phyloP scores from a whole-genome alignment of 2,797 vertebrate genomes.

The Serranus cabrilla region DNA sequence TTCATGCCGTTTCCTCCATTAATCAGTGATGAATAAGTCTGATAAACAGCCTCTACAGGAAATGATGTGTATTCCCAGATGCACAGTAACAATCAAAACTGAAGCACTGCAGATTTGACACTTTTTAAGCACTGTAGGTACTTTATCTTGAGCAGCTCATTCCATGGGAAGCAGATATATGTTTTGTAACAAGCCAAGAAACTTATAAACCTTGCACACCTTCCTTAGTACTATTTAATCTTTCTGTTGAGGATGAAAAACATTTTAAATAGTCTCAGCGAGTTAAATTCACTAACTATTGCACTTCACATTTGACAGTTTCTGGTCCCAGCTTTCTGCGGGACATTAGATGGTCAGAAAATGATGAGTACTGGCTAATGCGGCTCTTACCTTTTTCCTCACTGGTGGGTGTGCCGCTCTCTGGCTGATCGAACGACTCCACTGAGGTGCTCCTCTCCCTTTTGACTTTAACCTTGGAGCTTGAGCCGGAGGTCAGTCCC shows the following conservation, averaged over 20 bases:
- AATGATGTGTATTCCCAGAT: background rate
- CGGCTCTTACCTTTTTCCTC: constrained; percentile 92
- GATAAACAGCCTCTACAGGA: background rate
- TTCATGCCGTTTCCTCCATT: background rate
- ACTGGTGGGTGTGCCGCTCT: constrained; percentile 93
- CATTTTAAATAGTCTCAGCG: background rate
- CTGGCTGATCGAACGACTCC: constrained; percentile 98
- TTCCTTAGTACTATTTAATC: background rate
- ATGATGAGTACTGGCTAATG: background rate
- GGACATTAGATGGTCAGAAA: background rate
- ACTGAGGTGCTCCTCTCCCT: constrained; percentile 97
- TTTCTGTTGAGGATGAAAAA: constrained; percentile 16
- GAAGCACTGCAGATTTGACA: background rate
- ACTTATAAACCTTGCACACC: background rate
- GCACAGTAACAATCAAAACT: background rate
- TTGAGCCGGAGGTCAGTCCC: constrained; percentile 91
- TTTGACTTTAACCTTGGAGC: constrained; percentile 98
- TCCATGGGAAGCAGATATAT: background rate
- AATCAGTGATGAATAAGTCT: constrained; percentile 10
- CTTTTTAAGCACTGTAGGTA: background rate
- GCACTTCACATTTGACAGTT: background rate
- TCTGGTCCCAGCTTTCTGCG: background rate
- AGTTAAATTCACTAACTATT: background rate
- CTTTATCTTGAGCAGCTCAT: background rate
- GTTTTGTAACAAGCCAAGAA: constrained; percentile 1